Conservation (phyloP, 1,140 invertebrate species). For the Lamellibrachia luymesi region DNA sequence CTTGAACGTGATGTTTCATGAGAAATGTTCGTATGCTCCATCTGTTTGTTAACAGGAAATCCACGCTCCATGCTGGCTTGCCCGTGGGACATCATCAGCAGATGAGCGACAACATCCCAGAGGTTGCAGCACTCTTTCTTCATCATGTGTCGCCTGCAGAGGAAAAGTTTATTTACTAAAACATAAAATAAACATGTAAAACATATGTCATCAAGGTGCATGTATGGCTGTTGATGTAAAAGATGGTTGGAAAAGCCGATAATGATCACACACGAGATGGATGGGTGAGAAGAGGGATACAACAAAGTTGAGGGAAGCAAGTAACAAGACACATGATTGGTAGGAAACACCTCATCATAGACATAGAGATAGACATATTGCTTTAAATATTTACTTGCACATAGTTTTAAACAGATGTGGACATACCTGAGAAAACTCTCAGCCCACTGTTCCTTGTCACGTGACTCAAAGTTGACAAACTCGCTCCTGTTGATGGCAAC, state of each 20-base stretch:
- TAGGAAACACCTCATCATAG: no score
- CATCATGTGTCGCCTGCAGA: no score
- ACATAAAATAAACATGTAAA: background rate
- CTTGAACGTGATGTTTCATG: no score
- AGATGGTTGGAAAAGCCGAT: background rate
- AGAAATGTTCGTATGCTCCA: no score
- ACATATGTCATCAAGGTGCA: no score
- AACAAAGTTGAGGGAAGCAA: background rate
- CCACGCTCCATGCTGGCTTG: no score
- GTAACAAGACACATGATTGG: no score
- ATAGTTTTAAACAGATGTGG: background rate
- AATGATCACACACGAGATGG: background rate
- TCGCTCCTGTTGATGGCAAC: background rate
- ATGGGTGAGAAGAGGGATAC: background rate
- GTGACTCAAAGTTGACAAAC: background rate
- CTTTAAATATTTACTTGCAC: background rate
- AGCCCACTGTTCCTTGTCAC: background rate
- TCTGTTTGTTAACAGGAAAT: no score
- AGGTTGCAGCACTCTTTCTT: no score
- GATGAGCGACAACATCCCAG: no score
- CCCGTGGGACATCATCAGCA: no score
- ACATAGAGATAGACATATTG: no score
- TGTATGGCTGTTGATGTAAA: background rate
- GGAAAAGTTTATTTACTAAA: background rate
- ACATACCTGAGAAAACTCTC: background rate